phyloP scores from a whole-genome alignment of 2,888 invertebrate species.

The Euproctis similis region DNA sequence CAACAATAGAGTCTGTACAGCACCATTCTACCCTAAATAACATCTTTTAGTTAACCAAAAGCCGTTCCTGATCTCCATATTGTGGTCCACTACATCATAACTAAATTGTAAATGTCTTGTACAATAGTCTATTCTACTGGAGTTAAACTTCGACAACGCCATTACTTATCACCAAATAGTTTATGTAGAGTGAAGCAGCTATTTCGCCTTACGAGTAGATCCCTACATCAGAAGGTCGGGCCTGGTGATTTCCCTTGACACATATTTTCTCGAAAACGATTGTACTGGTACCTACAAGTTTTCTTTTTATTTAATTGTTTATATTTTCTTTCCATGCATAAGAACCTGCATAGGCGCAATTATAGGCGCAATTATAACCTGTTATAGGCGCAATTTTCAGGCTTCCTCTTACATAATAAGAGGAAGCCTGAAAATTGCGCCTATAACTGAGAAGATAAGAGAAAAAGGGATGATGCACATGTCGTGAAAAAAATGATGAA shows the following conservation, averaged over 20 bases:
- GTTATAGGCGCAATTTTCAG: no score
- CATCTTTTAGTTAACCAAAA: conserved; percentile 10
- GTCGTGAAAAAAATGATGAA: no score
- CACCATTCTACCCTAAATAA: conserved; percentile 11
- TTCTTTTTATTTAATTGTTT: no score
- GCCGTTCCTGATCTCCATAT: conserved; percentile 16
- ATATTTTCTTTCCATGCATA: no score
- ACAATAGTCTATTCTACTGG: conserved; percentile 17
- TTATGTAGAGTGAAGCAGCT: conserved; percentile 15
- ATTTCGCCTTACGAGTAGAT: conserved; percentile 13
- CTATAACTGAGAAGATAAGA: no score
- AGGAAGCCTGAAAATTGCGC: no score
- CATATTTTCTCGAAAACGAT: conserved; percentile 24
- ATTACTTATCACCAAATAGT: conserved; percentile 9
- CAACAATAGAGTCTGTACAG: conserved; percentile 8
- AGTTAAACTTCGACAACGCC: conserved; percentile 8
- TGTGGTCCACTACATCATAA: conserved; percentile 16
- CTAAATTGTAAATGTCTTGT: conserved; percentile 16
- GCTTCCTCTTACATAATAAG: no score
- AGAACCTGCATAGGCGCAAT: no score
- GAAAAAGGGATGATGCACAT: no score
- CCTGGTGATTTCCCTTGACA: conserved; percentile 31
- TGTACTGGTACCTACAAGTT: no score
- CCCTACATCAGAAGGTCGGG: conserved; percentile 18
- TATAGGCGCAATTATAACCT: no score